A percentile compares a stretch with the other conserved stretches of the same genome.
phyloP scores from a whole-genome alignment of 2,113 vertebrate genomes.

The Ibidorhyncha struthersii region DNA sequence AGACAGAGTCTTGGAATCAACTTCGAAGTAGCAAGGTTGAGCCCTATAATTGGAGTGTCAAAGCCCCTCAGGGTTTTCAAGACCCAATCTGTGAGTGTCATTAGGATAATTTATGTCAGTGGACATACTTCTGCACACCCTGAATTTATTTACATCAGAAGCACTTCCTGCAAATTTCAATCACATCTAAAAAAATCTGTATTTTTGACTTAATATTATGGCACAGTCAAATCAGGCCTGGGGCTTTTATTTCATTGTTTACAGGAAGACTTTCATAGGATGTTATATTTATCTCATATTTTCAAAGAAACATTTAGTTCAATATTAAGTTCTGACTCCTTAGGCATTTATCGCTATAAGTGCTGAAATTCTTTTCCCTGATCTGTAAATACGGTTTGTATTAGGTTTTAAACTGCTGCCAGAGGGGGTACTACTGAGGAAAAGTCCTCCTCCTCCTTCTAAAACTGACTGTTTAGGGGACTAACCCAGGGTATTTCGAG shows the following conservation, averaged over 20 bases:
- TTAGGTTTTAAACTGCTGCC: neutral
- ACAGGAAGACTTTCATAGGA: neutral
- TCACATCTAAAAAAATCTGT: neutral
- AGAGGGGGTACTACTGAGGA: neutral
- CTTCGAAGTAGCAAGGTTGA: conserved; percentile 29
- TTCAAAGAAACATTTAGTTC: neutral
- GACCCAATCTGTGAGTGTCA: neutral
- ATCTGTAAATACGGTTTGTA: neutral
- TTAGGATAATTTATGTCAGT: neutral
- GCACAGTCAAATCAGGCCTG: neutral
- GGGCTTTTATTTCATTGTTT: neutral
- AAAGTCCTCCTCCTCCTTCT: neutral
- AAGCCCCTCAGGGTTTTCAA: neutral
- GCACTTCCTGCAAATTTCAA: neutral
- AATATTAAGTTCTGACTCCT: neutral
- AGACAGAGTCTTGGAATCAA: neutral
- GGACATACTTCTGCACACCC: neutral
- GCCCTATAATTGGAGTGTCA: neutral
- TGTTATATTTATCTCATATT: neutral
- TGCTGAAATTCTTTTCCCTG: neutral
- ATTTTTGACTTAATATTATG: neutral
- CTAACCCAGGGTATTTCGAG: neutral
- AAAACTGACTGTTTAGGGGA: neutral
- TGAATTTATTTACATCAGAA: neutral
- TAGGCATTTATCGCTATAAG: neutral